phyloP scores from a whole-genome alignment of 2,113 vertebrate species.

The Dascyllus trimaculatus region DNA sequence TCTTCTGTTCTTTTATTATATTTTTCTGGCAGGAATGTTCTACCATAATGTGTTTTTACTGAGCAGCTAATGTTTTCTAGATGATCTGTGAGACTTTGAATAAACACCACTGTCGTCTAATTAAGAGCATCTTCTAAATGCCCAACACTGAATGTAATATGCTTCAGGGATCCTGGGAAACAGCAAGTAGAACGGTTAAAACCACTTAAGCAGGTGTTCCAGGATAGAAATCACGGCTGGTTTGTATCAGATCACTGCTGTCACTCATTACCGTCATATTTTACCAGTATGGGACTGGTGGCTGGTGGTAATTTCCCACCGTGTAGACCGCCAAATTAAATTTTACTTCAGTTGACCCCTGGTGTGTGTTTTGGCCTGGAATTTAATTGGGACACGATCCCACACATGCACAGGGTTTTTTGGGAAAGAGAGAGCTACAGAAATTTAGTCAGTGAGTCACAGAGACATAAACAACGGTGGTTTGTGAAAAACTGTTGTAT shows the following conservation, averaged over 20 bases:
- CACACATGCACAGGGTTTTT: conserved; percentile 8
- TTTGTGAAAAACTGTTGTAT: conserved; percentile 43
- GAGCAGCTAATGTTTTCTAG: no score
- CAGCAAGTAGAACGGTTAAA: neutral
- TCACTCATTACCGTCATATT: neutral
- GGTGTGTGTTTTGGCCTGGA: conserved; percentile 40
- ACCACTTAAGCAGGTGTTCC: conserved; percentile 17
- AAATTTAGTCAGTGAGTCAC: conserved; percentile 23
- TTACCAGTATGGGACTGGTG: conserved; percentile 12
- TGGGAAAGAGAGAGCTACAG: conserved; percentile 14
- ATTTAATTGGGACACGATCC: conserved; percentile 26
- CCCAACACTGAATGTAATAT: no score
- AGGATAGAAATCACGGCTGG: neutral
- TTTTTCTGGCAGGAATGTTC: no score
- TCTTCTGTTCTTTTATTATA: no score
- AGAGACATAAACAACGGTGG: conserved; percentile 63
- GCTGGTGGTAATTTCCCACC: conserved; percentile 48
- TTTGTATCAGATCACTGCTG: neutral
- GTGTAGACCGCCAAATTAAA: conserved; percentile 36
- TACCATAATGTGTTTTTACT: neutral
- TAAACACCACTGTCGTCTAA: no score
- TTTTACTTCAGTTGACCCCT: conserved; percentile 29
- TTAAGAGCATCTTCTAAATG: no score
- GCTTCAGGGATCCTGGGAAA: no score
- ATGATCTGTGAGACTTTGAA: no score